A percentile compares a stretch with the other conserved stretches of the same genome.
Conservation (phyloP, 2,888 invertebrate genomes). For the Hymenopus coronatus region DNA sequence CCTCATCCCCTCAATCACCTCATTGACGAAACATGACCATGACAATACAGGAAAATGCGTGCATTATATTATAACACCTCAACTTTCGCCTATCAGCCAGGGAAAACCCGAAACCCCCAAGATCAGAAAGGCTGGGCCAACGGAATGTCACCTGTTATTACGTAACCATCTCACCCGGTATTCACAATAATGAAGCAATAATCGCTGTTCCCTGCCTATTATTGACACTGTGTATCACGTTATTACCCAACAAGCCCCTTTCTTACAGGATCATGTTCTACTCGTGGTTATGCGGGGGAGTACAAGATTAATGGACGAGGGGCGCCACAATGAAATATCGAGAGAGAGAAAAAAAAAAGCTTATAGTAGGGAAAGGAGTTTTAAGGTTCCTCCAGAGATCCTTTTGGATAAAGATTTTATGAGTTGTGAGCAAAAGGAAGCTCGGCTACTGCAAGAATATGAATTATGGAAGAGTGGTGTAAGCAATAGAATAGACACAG, state of each 20-base stretch:
- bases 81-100: too few species aligned
- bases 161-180: too few species aligned
- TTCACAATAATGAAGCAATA: not conserved
- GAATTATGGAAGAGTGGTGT: conserved; percentile 24
- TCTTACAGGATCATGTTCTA: not conserved
- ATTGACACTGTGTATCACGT: not conserved
- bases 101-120: too few species aligned
- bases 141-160: too few species aligned
- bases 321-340: conserved; percentile 35
- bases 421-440: conserved; percentile 28
- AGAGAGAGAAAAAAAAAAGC: conserved; percentile 32
- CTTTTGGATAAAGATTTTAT: conserved; percentile 31
- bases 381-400: not conserved
- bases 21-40: too few species aligned
- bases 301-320: conserved; percentile 15
- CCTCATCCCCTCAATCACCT: too few species aligned
- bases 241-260: not conserved
- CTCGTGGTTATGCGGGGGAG: not conserved
- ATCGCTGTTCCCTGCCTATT: not conserved
- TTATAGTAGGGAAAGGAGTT: conserved; percentile 5
- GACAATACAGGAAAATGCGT: too few species aligned
- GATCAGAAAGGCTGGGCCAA: too few species aligned
- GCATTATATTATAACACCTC: too few species aligned
- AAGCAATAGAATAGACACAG: not conserved
- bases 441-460: conserved; percentile 15